These are phyloP conservation scores for Poeciliopsis presidionis DNA, from an alignment of 2,797 vertebrate genomes.

Conservation along the genomic window DNA sequence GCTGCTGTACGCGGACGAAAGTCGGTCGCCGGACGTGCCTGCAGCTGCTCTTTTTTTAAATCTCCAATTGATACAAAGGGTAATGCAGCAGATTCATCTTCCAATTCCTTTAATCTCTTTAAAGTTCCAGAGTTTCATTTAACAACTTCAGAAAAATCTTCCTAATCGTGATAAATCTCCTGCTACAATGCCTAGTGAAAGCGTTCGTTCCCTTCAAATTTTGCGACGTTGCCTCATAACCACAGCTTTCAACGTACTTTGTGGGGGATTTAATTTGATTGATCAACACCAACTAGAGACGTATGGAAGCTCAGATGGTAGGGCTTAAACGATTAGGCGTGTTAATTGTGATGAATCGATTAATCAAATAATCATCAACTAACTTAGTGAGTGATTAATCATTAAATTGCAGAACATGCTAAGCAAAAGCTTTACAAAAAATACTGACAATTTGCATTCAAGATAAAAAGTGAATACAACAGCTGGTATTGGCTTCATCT, in stretches of 20 bases:
- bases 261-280: not conserved
- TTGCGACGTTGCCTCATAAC: not conserved
- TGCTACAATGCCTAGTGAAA: not conserved
- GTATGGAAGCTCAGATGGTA: not conserved
- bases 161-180: not conserved
- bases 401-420: too few relatives aligned
- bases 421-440: too few relatives aligned
- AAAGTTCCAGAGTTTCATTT: not conserved
- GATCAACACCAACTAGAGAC: not conserved
- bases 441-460: too few relatives aligned
- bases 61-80: conserved; percentile 34
- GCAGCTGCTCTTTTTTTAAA: conserved; percentile 56
- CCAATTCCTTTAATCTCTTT: not conserved
- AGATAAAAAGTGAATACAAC: too few relatives aligned
- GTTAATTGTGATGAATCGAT: too few relatives aligned
- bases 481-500: too few relatives aligned
- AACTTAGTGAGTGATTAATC: too few relatives aligned
- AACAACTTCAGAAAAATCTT: not conserved
- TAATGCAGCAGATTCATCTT: conserved; percentile 1
- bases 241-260: not conserved
- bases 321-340: not conserved
- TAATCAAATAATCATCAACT: too few relatives aligned
- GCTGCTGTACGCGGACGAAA: conserved; percentile 22
- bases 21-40: conserved; percentile 59
- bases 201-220: not conserved